Evolutionary conservation across 2,797 vertebrate genomes (phyloP), one percentile per base, ranked within the genome.

Genomic region (Bufotes viridis): DNA sequence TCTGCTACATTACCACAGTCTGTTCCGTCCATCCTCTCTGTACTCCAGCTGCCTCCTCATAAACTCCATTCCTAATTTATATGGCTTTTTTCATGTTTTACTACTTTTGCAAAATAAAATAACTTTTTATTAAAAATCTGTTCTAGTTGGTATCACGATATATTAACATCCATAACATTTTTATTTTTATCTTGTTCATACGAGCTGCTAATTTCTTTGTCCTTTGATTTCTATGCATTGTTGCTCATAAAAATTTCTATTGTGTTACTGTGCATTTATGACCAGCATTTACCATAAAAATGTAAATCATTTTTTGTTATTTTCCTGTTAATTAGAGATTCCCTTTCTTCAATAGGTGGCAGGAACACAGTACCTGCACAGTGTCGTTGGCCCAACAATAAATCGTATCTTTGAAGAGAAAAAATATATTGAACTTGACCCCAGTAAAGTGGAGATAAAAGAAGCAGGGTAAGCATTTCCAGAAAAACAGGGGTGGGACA

Each of bases 351-450:
- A 10, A 14, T 92, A 97, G 97, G 96, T 96, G 78, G 97, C 98
- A 84, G 97, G 97, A 90, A 97, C 97, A 96, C 95, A 96, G 84
- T 99, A 98, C 92, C 94, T 99, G 78, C 97, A 98, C 0, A 94
- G 96, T 90, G 96, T 98, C 84, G 93, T 99, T 91, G 97, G 96
- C 91, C 96, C 96, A 0, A 93, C 95, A 90, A 93, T 99, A 90
- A 97, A 95, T 92, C 96, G 95, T 17, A 93, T 98, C 92, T 98
- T 98, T 15, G 97, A 98, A 87, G 97, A 99, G 92, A 97, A 94
- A 94, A 98, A 97, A 88, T 98, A 98, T 10, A 94, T 98, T 55
- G 98, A 99, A 91, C 93, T 99, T 92, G 97, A 98, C 87, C 97
- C 97, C 0, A 93, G 96, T 92, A 98, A 96, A 94, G 97, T 98